Conservation (phyloP, 2,113 vertebrate genomes). For the Plectropomus leopardus region DNA sequence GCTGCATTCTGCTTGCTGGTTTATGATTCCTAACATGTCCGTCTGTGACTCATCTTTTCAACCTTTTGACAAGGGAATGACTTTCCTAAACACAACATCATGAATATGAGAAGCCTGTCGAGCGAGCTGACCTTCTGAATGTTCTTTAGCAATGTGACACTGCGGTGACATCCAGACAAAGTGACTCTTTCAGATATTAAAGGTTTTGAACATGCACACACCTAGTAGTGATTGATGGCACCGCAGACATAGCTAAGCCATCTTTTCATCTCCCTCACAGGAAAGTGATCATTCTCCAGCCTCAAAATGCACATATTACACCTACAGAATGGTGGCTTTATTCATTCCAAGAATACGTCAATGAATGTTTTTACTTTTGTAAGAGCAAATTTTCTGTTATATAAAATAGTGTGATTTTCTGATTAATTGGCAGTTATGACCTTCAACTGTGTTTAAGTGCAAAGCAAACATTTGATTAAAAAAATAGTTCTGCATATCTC, state of each 20-base stretch:
- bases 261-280: conserved; percentile 31
- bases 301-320: not conserved
- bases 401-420: conserved; percentile 39
- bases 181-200: conserved; percentile 61
- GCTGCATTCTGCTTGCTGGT: conserved; percentile 1
- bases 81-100: conserved; percentile 51
- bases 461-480: conserved; percentile 67
- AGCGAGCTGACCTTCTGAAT: conserved; percentile 55
- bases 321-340: not conserved
- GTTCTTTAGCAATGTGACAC: conserved; percentile 62
- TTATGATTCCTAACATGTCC: conserved; percentile 19
- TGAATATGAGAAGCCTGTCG: conserved; percentile 43
- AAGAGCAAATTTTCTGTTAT: conserved; percentile 15
- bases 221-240: conserved; percentile 45
- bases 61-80: conserved; percentile 49
- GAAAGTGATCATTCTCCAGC: conserved; percentile 12
- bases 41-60: conserved; percentile 44
- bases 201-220: conserved; percentile 49
- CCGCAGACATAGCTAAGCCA: conserved; percentile 14
- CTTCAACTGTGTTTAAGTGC: conserved; percentile 56
- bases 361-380: conserved; percentile 22
- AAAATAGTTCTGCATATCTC: conserved; percentile 30
- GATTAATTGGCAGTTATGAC: conserved; percentile 69
- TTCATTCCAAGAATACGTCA: conserved; percentile 11
- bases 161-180: conserved; percentile 50